Percentiles rank a stretch among this genome's conserved stretches.
Evolutionary conservation across 2,888 invertebrate species (phyloP).

Genomic region (Andrena minutula): DNA sequence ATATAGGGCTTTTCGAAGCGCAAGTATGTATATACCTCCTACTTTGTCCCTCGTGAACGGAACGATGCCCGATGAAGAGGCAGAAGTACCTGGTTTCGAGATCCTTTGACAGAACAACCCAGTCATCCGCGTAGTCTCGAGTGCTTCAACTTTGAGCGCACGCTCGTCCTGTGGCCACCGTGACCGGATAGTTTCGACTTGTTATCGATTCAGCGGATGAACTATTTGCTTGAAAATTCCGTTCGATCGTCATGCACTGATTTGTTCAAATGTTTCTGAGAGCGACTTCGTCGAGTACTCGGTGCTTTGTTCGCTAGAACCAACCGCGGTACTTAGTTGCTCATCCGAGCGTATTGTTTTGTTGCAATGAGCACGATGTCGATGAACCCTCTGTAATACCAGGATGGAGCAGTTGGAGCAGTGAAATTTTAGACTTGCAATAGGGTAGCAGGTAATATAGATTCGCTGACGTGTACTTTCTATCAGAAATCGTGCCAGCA

Average conservation of each 20-base stretch:
- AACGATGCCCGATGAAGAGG: slow-evolving; percentile 55
- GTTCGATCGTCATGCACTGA: neutral
- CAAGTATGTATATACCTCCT: slow-evolving; percentile 1
- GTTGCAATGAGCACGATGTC: neutral
- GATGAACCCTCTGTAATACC: neutral
- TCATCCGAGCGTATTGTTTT: neutral
- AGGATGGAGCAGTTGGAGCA: neutral
- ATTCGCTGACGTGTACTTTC: neutral
- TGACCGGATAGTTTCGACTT: slow-evolving; percentile 20
- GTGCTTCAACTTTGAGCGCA: slow-evolving; percentile 50
- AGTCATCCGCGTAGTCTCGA: slow-evolving; percentile 60
- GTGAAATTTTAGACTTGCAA: neutral
- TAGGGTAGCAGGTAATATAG: neutral
- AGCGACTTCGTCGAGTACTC: neutral
- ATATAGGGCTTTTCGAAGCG: slow-evolving; percentile 29
- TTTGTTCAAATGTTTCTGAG: slow-evolving; percentile 13
- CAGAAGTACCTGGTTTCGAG: slow-evolving; percentile 36
- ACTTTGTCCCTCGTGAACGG: slow-evolving; percentile 25
- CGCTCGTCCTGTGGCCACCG: slow-evolving; percentile 37
- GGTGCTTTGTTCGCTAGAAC: no score
- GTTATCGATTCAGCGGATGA: slow-evolving; percentile 28
- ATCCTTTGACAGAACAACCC: slow-evolving; percentile 63
- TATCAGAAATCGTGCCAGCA: neutral
- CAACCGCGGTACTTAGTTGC: neutral
- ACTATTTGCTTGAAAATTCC: slow-evolving; percentile 48